phyloP scores from a whole-genome alignment of 2,113 vertebrate species.

The Neomonachus schauinslandi region DNA sequence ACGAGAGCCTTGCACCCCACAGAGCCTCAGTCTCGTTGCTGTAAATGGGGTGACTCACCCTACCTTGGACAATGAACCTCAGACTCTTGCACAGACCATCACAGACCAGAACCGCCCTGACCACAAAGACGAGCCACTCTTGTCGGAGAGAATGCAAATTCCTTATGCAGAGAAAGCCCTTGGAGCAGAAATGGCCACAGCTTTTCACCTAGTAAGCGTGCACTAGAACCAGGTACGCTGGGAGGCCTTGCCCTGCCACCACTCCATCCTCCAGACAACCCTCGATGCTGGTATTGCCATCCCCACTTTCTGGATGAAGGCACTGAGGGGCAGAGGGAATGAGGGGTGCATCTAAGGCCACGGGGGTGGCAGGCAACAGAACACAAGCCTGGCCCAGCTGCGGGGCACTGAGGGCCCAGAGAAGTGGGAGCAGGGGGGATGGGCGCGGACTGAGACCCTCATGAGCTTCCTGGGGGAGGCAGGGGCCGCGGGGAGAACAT shows the following conservation, averaged over 20 bases:
- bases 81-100: not conserved
- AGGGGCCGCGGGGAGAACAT: fast-evolving
- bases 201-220: fast-evolving
- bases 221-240: fast-evolving
- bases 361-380: not conserved
- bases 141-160: fast-evolving
- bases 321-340: not conserved
- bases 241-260: fast-evolving
- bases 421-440: fast-evolving
- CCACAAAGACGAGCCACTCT: not conserved
- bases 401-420: fast-evolving
- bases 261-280: fast-evolving
- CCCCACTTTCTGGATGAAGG: not conserved
- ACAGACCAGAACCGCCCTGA: too few relatives aligned
- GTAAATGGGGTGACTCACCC: not conserved
- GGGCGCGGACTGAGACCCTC: fast-evolving
- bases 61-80: not conserved
- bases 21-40: not conserved
- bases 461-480: fast-evolving
- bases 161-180: not conserved
- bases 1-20: fast-evolving
- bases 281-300: fast-evolving
- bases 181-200: fast-evolving
- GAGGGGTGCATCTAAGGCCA: not conserved
- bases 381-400: fast-evolving